Conservation (phyloP, 2,113 vertebrate species). For the Platycercus adscitus region DNA sequence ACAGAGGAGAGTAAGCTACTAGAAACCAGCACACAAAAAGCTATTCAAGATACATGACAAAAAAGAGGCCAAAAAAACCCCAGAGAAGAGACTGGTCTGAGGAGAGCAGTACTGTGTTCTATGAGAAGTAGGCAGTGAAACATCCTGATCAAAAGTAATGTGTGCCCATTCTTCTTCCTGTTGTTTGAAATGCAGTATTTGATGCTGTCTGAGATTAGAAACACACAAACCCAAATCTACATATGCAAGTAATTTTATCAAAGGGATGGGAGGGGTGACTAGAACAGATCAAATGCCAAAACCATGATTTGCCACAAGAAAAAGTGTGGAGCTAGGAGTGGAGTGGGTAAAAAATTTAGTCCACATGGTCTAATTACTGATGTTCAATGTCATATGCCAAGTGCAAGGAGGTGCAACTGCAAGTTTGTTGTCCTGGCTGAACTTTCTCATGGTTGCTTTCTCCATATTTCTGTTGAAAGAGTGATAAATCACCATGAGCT, state of each 20-base stretch:
- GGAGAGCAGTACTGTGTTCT: neutral
- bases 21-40: neutral
- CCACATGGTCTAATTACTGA: constrained; percentile 15
- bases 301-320: constrained; percentile 15
- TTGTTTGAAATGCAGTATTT: neutral
- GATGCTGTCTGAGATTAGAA: constrained; percentile 19
- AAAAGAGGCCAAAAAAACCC: neutral
- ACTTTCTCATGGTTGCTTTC: neutral
- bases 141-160: neutral
- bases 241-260: constrained; percentile 31
- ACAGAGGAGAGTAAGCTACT: neutral
- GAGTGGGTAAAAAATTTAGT: neutral
- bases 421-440: neutral
- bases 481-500: neutral
- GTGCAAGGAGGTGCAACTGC: neutral
- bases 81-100: neutral
- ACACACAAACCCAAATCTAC: neutral
- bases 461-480: neutral
- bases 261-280: neutral
- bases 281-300: constrained; percentile 49
- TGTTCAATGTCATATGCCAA: constrained; percentile 22
- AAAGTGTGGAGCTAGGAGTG: constrained; percentile 17
- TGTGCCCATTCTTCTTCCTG: neutral
- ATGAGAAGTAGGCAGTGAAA: neutral
- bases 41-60: neutral